Evolutionary conservation across 2,797 vertebrate species (phyloP).

Genomic region (Linurgus olivaceus): DNA sequence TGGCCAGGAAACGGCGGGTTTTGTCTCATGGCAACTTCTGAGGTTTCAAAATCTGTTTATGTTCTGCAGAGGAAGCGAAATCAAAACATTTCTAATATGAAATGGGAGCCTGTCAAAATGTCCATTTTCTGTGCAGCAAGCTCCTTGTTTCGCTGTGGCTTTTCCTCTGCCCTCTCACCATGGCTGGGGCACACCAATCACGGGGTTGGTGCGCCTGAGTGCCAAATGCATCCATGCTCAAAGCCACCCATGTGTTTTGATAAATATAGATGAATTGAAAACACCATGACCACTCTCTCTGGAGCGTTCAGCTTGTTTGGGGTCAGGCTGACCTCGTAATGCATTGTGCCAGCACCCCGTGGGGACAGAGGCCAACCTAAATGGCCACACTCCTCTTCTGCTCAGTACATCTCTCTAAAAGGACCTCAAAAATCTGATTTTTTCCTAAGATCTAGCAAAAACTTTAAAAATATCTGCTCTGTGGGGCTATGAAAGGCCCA

Average conservation of each 20-base stretch:
- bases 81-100: constrained; percentile 28
- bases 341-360: fast-evolving
- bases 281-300: fast-evolving
- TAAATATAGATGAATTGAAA: neutral
- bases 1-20: neutral
- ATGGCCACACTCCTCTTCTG: neutral
- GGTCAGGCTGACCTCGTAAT: neutral
- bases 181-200: fast-evolving
- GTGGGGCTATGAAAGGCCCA: neutral
- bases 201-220: fast-evolving
- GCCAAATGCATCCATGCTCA: neutral
- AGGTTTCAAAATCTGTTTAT: constrained; percentile 59
- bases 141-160: fast-evolving
- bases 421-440: neutral
- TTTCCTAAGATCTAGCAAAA: neutral
- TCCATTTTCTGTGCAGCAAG: neutral
- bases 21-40: constrained; percentile 45
- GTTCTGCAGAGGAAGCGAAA: constrained; percentile 35
- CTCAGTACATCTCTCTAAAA: neutral
- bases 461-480: neutral
- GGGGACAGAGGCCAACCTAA: neutral
- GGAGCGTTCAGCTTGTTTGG: neutral
- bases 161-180: neutral
- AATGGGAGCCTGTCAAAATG: neutral
- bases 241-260: neutral